phyloP scores from a whole-genome alignment of 2,888 invertebrate species.

The Andrena minutula region DNA sequence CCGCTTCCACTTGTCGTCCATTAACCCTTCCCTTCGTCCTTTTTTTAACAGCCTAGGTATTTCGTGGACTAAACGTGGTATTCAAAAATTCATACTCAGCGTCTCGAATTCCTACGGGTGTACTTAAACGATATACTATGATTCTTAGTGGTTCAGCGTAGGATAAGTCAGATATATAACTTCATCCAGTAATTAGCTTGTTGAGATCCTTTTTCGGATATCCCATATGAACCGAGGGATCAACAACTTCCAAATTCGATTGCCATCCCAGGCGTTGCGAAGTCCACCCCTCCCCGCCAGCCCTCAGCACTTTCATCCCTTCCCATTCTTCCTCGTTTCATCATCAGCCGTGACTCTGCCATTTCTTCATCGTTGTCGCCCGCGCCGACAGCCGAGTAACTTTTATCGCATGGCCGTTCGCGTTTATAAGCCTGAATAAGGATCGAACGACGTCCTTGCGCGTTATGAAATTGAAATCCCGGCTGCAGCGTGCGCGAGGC shows the following conservation, averaged over 20 bases:
- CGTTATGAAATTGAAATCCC: conserved; percentile 75
- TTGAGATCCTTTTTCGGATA: neutral
- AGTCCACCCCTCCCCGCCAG: neutral
- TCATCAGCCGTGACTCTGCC: conserved; percentile 35
- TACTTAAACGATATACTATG: too few relatives aligned
- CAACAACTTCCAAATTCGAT: too few relatives aligned
- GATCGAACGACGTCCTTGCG: conserved; percentile 63
- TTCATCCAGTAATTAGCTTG: too few relatives aligned
- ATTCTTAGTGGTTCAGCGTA: too few relatives aligned
- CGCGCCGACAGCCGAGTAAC: conserved; percentile 26
- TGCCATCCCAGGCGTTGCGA: too few relatives aligned
- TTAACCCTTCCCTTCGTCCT: neutral
- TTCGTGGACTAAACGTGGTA: neutral
- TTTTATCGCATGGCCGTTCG: conserved; percentile 64
- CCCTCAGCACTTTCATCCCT: neutral
- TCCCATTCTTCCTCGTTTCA: conserved; percentile 21
- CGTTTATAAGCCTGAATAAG: conserved; percentile 72
- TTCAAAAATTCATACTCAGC: too few relatives aligned
- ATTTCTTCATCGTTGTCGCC: conserved; percentile 32
- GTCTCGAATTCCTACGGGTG: too few relatives aligned
- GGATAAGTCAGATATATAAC: too few relatives aligned
- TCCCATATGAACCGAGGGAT: neutral
- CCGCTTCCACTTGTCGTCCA: neutral
- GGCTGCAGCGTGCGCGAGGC: conserved; percentile 34
- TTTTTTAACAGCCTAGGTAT: neutral